Evolutionary conservation across 2,888 invertebrate species (phyloP), one percentile per base, ranked within the genome.

Genomic region (Andricus curvator): DNA sequence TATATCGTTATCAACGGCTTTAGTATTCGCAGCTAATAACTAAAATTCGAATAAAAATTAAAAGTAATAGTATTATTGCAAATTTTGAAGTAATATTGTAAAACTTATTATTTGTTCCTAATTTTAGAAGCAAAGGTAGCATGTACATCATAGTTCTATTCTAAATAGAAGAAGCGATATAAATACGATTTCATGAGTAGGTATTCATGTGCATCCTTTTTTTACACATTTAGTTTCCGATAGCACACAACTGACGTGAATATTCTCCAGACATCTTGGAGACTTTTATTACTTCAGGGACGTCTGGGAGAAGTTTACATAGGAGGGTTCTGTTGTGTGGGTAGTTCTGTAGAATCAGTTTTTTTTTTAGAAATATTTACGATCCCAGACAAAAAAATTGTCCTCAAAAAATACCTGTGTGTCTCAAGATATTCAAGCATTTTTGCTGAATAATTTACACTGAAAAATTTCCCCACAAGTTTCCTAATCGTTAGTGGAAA

Each of bases 251-350:
- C 56, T n/a, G n/a, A n/a, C 74, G 11, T 74, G 13, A 74, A 74
- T 51, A 37, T 56, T 56, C 51, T 37, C 56, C 51, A 74, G 74
- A 74, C 74, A 51, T 74, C 74, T 74, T 37, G 74, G 56, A 56
- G 56, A 74, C 74, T 74, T 74, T 74, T 74, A 74, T 74, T 37
- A 60, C 56, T 56, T n/a, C 74, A 56, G 56, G 33, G 51, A 74
- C 56, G 74, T 74, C 74, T 56, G 56, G 33, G n/a, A 56, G 56
- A 70, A 48, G 48, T 70, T 70, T 70, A 33, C 29, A 70, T 20
- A 51, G 25, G 51, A 70, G 48, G 5, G 13, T 4, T 25, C 1
- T 68, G n/a, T 37, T 37, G 74, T 51, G 56, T 74, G 68, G 68
- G 44, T 48, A 25, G 48, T 68, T 29, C 68, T 48, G 25, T 25